phyloP scores from a whole-genome alignment of 2,113 vertebrate species.

The Carassius auratus region DNA sequence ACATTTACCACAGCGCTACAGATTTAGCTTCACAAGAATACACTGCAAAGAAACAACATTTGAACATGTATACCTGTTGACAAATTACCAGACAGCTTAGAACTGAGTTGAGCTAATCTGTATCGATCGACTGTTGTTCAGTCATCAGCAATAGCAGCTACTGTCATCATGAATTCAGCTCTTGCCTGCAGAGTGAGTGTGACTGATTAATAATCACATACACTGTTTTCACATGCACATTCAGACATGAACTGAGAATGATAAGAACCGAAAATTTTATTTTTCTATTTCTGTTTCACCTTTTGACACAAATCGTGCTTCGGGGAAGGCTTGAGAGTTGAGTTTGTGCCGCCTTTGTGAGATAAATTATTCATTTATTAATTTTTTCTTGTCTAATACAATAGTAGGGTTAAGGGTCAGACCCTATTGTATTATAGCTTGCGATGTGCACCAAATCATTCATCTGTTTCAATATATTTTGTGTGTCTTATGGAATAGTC shows the following conservation, averaged over 20 bases:
- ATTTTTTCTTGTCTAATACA: neutral
- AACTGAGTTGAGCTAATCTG: constrained; percentile 6
- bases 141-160: neutral
- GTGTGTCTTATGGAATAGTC: constrained; percentile 55
- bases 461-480: constrained; percentile 52
- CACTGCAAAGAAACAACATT: neutral
- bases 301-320: neutral
- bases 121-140: constrained; percentile 4
- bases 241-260: neutral
- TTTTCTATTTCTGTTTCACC: neutral
- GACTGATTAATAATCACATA: constrained; percentile 13
- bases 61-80: neutral
- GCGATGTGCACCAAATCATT: constrained; percentile 49
- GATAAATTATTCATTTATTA: neutral
- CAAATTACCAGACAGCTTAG: neutral
- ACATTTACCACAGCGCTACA: too few relatives aligned
- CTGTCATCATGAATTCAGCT: neutral
- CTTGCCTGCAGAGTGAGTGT: neutral
- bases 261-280: neutral
- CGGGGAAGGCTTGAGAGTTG: neutral
- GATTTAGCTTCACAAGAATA: too few relatives aligned
- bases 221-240: neutral
- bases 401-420: constrained; percentile 56
- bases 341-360: neutral
- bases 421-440: constrained; percentile 62